Evolutionary conservation across 2,113 vertebrate species (phyloP).

Genomic region (Taxidea taxus): DNA sequence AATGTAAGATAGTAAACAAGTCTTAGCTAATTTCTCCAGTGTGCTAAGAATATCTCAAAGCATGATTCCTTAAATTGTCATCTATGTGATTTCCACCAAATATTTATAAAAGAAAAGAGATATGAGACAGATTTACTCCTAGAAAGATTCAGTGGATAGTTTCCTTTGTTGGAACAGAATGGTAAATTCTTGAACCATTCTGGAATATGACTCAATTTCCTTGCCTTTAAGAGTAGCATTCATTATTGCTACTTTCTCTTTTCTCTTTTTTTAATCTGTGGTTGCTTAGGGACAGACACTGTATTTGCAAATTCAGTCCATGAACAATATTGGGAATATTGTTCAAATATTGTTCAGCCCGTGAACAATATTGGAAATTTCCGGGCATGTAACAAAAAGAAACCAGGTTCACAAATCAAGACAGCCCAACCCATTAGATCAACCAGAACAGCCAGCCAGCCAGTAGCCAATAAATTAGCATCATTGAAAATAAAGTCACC

Average conservation of each 20-base stretch:
- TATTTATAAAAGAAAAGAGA: constrained; percentile 35
- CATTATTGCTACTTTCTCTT: background rate
- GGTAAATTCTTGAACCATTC: constrained; percentile 1
- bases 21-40: background rate
- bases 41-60: background rate
- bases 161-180: background rate
- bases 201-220: background rate
- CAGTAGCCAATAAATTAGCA: constrained; percentile 47
- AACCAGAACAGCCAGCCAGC: constrained; percentile 8
- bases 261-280: background rate
- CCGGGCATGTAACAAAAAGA: background rate
- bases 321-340: background rate
- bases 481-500: constrained; percentile 41
- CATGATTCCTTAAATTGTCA: background rate
- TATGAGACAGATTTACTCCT: background rate
- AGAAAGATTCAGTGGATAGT: background rate
- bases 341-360: background rate
- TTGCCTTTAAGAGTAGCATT: constrained; percentile 48
- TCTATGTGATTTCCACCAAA: background rate
- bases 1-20: background rate
- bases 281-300: background rate
- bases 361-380: background rate
- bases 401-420: constrained; percentile 41
- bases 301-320: background rate
- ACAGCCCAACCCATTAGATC: constrained; percentile 2